Percentiles rank a stretch among this genome's conserved stretches.
These are phyloP conservation scores for Amphipyra tragopoginis DNA, from an alignment of 2,888 invertebrate species.

Conservation along the genomic window DNA sequence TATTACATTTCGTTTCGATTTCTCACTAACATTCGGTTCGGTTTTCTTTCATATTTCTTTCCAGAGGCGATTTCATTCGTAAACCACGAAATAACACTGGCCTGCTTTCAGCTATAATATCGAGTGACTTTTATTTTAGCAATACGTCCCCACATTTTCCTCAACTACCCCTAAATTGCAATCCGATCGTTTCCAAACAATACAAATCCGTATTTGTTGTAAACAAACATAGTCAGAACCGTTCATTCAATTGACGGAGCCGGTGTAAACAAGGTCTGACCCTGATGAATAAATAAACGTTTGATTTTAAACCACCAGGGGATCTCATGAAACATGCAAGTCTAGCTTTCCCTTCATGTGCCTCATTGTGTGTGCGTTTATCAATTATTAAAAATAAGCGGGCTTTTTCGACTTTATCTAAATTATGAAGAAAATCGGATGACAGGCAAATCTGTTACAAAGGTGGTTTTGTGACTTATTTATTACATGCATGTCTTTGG, in stretches of 20 bases:
- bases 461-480: too few relatives aligned
- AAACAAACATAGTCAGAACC: slow-evolving; percentile 42
- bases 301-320: slow-evolving; percentile 59
- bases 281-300: slow-evolving; percentile 62
- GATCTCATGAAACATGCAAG: slow-evolving; percentile 58
- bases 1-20: too few relatives aligned
- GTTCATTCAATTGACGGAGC: slow-evolving; percentile 48
- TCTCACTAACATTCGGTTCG: too few relatives aligned
- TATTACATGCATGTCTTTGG: too few relatives aligned
- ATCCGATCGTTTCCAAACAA: slow-evolving; percentile 42
- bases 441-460: too few relatives aligned
- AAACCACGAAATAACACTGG: too few relatives aligned
- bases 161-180: slow-evolving; percentile 33
- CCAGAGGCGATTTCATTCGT: too few relatives aligned
- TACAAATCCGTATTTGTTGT: slow-evolving; percentile 45
- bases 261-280: slow-evolving; percentile 43
- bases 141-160: slow-evolving; percentile 34
- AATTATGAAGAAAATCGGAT: too few relatives aligned
- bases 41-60: too few relatives aligned
- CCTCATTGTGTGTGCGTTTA: slow-evolving; percentile 19
- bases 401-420: neutral
- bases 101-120: slow-evolving; percentile 5
- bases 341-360: slow-evolving; percentile 18
- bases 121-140: slow-evolving; percentile 15
- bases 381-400: slow-evolving; percentile 40